Base-by-base conservation (phyloP, 2,113 vertebrate species). In the Serinus canaria region DNA sequence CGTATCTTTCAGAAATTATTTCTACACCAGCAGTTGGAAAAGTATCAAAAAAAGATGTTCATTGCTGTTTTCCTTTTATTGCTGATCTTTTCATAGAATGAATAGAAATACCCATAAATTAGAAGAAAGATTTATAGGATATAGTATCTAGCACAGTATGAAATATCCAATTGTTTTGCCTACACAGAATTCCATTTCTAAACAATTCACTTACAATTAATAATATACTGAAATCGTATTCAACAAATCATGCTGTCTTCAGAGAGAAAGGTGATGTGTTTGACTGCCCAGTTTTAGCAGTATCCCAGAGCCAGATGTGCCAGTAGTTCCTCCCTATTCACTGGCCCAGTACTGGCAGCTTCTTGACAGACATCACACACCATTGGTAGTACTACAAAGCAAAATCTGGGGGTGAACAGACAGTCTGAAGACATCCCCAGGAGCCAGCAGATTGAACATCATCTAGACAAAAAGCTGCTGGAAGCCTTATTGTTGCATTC, bases 1-100 rank as follows among this genome's bases (percentile, higher is more conserved):
- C 79, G 13, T 86, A 93, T 95, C 55, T 81, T 97, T 90, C 63
- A 87, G 79, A 91, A 93, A 95, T 97, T 97, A 97, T 97, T 97
- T 97, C 97, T 96, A 97, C 37, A 85, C 30, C 78, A 88, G 72
- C 60, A 95, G 94, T 92, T 85, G 96, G 77, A 74, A 81, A 96
- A 94, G 66, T 74, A 95, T 96, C n/a, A 95, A 95, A 95, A 97
- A 90, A 83, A 14, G 43, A 47, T 90, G 46, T 27, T 24, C 64
- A 72, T 94, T 87, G 70, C 39, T 76, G 66, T 88, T 63, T 93
- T 96, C 87, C 79, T 95, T 96, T 93, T 94, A 89, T 44, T 89
- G 90, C 83, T 87, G 89, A 92, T 74, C 72, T 97, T 95, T 86
- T 87, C 78, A 94, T 69, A 87, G 70, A 95, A 94, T 63, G 62